phyloP scores from a whole-genome alignment of 2,113 vertebrate genomes.

The Mandrillus leucophaeus region DNA sequence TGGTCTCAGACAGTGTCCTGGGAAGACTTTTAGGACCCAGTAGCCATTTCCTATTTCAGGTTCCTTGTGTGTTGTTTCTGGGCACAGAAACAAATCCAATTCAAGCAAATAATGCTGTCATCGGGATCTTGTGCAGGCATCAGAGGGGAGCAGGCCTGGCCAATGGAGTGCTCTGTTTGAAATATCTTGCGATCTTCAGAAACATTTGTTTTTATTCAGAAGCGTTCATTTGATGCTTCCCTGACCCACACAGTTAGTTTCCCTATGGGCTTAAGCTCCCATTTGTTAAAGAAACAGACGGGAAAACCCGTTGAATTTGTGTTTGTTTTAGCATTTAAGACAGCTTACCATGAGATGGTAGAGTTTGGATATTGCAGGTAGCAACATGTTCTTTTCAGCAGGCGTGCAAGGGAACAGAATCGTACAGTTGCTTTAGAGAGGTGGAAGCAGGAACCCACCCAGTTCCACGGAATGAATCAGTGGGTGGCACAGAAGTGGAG shows the following conservation, averaged over 20 bases:
- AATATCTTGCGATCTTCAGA: slow-evolving; percentile 71
- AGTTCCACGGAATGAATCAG: neutral
- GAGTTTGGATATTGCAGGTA: slow-evolving; percentile 10
- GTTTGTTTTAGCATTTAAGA: slow-evolving; percentile 76
- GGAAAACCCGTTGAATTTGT: slow-evolving; percentile 45
- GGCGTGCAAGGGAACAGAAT: neutral
- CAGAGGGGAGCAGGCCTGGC: neutral
- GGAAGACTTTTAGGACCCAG: slow-evolving; percentile 58
- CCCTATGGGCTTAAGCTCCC: slow-evolving; percentile 71
- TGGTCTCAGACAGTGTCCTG: slow-evolving; percentile 55
- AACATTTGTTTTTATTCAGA: slow-evolving; percentile 80
- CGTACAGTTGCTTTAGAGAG: neutral
- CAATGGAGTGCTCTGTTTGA: slow-evolving; percentile 59
- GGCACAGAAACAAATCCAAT: slow-evolving; percentile 69
- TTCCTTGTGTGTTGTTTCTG: slow-evolving; percentile 71
- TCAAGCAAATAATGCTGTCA: slow-evolving; percentile 78
- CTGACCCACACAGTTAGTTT: slow-evolving; percentile 70
- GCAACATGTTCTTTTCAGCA: neutral
- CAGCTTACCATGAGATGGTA: slow-evolving; percentile 24
- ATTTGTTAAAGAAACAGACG: slow-evolving; percentile 78
- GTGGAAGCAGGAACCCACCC: neutral
- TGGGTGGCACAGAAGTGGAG: neutral
- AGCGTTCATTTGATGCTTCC: slow-evolving; percentile 78
- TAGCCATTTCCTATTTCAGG: slow-evolving; percentile 66
- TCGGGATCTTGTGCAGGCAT: slow-evolving; percentile 69